Evolutionary conservation across 2,888 invertebrate species (phyloP).

Genomic region (Odontothrips loti): DNA sequence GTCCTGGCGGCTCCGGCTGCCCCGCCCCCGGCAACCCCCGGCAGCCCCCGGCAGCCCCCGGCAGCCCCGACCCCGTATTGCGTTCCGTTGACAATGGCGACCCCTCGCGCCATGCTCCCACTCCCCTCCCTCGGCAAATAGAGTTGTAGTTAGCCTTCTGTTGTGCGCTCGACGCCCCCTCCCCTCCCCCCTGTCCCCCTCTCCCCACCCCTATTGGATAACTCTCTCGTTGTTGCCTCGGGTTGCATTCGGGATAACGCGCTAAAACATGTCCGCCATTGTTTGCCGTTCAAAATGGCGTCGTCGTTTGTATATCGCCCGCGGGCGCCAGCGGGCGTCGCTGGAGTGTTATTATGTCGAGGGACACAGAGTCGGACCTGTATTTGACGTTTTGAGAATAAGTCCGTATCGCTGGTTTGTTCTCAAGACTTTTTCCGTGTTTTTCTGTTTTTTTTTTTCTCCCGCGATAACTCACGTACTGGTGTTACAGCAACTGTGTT

Average conservation of each 20-base stretch:
- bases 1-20: neutral
- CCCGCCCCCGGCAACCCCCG: no score
- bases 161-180: neutral
- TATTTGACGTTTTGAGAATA: no score
- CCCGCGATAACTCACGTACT: no score
- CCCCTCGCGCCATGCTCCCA: neutral
- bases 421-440: no score
- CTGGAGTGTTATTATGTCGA: no score
- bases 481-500: no score
- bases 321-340: no score
- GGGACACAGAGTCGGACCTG: no score
- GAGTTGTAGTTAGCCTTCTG: slow-evolving; percentile 26
- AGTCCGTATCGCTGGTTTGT: no score
- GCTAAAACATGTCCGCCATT: slow-evolving; percentile 24
- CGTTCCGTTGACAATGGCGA: slow-evolving; percentile 3
- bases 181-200: neutral
- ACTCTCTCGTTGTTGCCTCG: neutral
- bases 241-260: slow-evolving; percentile 23
- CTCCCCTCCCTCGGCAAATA: slow-evolving; percentile 16
- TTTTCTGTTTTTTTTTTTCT: no score
- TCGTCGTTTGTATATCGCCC: no score
- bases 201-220: neutral
- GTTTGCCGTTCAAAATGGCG: slow-evolving; percentile 11
- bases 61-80: neutral
- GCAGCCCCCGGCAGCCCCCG: no score